These are phyloP conservation scores for Stenotaenia linearis DNA, from an alignment of 2,888 invertebrate species.

Conservation along the genomic window DNA sequence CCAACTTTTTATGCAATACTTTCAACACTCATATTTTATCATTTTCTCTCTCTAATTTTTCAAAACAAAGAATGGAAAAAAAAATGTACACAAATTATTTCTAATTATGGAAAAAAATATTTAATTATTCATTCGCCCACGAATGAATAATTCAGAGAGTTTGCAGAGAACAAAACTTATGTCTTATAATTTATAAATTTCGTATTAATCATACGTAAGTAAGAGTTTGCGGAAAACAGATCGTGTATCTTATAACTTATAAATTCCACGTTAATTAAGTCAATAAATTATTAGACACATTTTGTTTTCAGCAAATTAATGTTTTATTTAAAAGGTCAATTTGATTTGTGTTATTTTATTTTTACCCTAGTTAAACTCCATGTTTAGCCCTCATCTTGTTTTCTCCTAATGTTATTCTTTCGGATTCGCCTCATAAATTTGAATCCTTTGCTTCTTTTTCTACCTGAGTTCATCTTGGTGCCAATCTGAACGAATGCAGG, in stretches of 20 bases:
- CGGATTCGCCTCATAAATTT: neutral
- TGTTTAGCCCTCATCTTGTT: neutral
- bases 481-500: neutral
- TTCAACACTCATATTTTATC: neutral
- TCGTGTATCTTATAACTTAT: too few species aligned
- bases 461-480: constrained; percentile 7
- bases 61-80: too few species aligned
- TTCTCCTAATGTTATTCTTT: neutral
- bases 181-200: too few species aligned
- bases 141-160: too few species aligned
- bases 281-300: too few species aligned
- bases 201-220: too few species aligned
- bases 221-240: too few species aligned
- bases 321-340: too few species aligned
- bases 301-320: too few species aligned
- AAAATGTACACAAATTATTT: neutral
- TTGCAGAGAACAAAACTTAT: too few species aligned
- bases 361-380: neutral
- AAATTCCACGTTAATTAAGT: too few species aligned
- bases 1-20: constrained; percentile 14
- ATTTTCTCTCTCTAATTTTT: neutral
- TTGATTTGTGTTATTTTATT: neutral
- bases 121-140: too few species aligned
- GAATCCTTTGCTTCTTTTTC: constrained; percentile 23
- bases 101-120: neutral